Evolutionary conservation across 2,113 vertebrate species (phyloP).

Genomic region (Cichladusa arquata): DNA sequence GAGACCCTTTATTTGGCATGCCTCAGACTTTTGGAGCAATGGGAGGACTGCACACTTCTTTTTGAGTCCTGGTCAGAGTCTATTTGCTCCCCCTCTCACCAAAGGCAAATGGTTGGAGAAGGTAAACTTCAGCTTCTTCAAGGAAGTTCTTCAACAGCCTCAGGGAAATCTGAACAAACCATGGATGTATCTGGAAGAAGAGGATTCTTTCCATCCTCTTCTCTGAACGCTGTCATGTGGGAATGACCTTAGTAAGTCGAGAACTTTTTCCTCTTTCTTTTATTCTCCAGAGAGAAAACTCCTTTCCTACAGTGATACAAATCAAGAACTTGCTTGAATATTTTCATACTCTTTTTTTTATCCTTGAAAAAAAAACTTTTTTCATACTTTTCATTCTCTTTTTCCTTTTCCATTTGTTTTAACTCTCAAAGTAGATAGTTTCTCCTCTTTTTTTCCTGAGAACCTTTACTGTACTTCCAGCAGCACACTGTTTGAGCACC

Average conservation of each 20-base stretch:
- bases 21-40: conserved; percentile 39
- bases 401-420: not conserved
- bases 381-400: not conserved
- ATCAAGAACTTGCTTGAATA: not conserved
- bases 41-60: conserved; percentile 25
- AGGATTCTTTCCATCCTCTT: not conserved
- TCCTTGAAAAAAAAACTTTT: not conserved
- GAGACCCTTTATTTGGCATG: conserved; percentile 61
- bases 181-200: conserved; percentile 22
- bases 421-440: not conserved
- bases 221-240: conserved; percentile 32
- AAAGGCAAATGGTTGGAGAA: conserved; percentile 29
- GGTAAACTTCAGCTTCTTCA: conserved; percentile 15
- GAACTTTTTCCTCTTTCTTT: not conserved
- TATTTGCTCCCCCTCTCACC: not conserved
- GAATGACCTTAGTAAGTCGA: conserved; percentile 53
- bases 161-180: conserved; percentile 12
- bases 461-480: not conserved
- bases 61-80: conserved; percentile 39
- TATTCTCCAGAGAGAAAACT: conserved; percentile 3
- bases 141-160: not conserved
- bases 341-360: not conserved
- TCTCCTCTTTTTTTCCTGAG: not conserved
- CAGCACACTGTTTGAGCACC: not conserved
- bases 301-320: not conserved